Evolutionary conservation across 2,113 vertebrate species (phyloP).

Genomic region (Hemichromis elongatus): DNA sequence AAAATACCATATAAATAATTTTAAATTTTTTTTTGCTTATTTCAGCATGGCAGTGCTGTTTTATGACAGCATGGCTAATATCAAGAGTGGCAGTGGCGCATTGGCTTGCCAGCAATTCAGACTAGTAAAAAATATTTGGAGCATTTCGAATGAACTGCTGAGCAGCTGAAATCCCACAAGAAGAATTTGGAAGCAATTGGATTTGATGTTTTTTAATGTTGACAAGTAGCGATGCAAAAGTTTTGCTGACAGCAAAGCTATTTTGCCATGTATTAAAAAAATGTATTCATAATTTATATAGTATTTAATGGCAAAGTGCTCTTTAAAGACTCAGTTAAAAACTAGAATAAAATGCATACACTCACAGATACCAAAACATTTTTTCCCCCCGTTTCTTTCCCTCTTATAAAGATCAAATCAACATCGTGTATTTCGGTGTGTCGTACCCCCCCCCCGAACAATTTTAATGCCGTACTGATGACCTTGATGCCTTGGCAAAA

Average conservation of each 20-base stretch:
- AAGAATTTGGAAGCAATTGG: background rate
- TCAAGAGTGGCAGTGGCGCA: fast-evolving
- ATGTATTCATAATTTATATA: background rate
- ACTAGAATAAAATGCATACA: fast-evolving
- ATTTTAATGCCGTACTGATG: background rate
- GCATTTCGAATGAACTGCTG: background rate
- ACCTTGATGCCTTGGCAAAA: background rate
- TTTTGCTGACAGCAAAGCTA: background rate
- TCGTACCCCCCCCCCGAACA: background rate
- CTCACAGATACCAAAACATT: background rate
- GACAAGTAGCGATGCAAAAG: background rate
- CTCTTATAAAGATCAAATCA: background rate
- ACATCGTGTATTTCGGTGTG: fast-evolving
- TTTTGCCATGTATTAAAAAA: background rate
- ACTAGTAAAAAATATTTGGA: background rate
- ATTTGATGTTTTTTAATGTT: background rate
- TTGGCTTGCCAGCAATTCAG: background rate
- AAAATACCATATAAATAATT: background rate
- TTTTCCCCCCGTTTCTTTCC: background rate
- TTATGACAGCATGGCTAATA: background rate
- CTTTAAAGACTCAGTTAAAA: background rate
- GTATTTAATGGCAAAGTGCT: background rate
- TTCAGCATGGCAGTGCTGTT: background rate
- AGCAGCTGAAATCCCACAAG: background rate
- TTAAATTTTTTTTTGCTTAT: background rate